Base-by-base conservation (phyloP, 2,888 invertebrate genomes). In the Osmoderma eremita region DNA sequence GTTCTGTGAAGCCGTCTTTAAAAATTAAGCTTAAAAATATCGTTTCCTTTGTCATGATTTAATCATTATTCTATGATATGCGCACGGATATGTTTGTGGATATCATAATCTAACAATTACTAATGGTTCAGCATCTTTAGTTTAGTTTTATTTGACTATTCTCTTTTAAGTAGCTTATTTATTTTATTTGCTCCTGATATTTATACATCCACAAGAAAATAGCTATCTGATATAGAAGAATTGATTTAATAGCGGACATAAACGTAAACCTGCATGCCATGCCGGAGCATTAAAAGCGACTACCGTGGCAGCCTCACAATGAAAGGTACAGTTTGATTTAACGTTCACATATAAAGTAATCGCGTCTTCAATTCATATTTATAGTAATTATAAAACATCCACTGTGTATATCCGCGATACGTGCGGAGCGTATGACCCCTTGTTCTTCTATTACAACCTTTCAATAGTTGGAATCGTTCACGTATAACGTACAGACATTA, bases 331-430 rank as follows among this genome's bases (percentile, higher is more conserved):
- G 36, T 67, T 64, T 72, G 72, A 72, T 72, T 73, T 74, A 74
- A 69, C 64, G 63, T 67, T 61, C 65, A 67, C 73, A 71, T 74
- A 73, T 69, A 73, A 72, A 69, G 67, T 74, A 73, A 74, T 74
- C 69, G 72, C 73, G 70, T 68, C 68, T 74, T 72, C 70, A 71
- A 73, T 73, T 74, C 74, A 72, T 73, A 73, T 73, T 73, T 71
- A 72, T 68, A 53, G 70, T 70, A 71, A 72, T 71, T 71, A 71
- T 71, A 69, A 72, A 67, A 67, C 56, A 63, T 56, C 48, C 45
- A 61, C 45, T 30, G 58, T 15, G 45, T 61, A 61, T 61, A 45
- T 41, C 41, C 58, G 36, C 36, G 24, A 41, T 51, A 42, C 68
- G 54, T 68, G 67, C 56, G 30, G 63, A 42, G 51, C 48, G 51